These are phyloP conservation scores for Laothoe populi DNA, from an alignment of 2,888 invertebrate genomes.

Conservation along the genomic window DNA sequence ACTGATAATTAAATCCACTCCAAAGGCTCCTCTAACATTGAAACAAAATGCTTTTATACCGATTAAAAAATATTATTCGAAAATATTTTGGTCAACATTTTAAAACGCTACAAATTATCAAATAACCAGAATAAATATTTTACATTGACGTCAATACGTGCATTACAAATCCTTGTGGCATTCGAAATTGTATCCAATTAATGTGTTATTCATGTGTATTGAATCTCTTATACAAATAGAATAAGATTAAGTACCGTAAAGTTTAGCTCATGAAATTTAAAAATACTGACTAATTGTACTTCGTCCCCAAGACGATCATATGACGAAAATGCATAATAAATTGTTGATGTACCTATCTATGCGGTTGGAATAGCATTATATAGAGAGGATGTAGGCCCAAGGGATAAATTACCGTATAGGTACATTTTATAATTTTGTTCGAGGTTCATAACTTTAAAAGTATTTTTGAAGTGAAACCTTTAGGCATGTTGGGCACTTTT, in stretches of 20 bases:
- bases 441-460: too few relatives aligned
- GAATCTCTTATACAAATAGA: constrained; percentile 6
- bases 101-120: background rate
- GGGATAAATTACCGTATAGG: too few relatives aligned
- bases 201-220: constrained; percentile 18
- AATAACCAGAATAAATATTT: background rate
- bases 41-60: too few relatives aligned
- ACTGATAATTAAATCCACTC: too few relatives aligned
- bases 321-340: background rate
- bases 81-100: background rate
- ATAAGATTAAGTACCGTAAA: background rate
- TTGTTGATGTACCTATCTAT: too few relatives aligned
- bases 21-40: too few relatives aligned
- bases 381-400: too few relatives aligned
- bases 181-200: background rate
- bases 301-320: background rate
- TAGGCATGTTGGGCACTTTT: too few relatives aligned
- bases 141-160: constrained; percentile 9
- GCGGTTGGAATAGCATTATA: too few relatives aligned
- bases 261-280: constrained; percentile 7
- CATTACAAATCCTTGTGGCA: background rate
- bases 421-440: too few relatives aligned
- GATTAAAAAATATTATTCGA: background rate
- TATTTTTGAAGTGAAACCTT: too few relatives aligned
- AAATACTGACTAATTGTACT: background rate